A percentile compares a stretch with the other conserved stretches of the same genome.
phyloP scores from a whole-genome alignment of 2,888 invertebrate species.

The Habroteleia sp. region DNA sequence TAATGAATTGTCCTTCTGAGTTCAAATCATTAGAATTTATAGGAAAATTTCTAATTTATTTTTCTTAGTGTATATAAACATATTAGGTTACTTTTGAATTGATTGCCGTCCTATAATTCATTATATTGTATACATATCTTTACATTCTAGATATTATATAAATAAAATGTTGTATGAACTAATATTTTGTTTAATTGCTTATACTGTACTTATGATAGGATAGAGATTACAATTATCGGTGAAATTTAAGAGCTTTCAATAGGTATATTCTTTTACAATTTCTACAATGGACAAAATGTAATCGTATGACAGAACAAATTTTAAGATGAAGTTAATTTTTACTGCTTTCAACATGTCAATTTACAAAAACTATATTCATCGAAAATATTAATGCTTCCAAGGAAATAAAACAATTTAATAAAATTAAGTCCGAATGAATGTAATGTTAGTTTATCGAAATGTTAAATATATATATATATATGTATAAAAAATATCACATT shows the following conservation, averaged over 20 bases:
- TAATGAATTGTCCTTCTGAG: too few species aligned
- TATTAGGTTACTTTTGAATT: too few species aligned
- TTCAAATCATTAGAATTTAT: too few species aligned
- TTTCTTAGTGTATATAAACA: too few species aligned
- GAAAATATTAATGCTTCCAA: slow-evolving; percentile 42
- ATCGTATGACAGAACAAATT: slow-evolving; percentile 10
- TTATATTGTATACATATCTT: too few species aligned
- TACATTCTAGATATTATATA: too few species aligned
- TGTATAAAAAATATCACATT: slow-evolving; percentile 1
- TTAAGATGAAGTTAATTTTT: slow-evolving; percentile 25
- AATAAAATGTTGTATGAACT: slow-evolving; percentile 20
- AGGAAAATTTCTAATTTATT: too few species aligned
- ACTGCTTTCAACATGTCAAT: slow-evolving; percentile 46
- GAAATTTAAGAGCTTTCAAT: slow-evolving; percentile 34
- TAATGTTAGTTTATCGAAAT: slow-evolving; percentile 48
- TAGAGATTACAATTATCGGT: slow-evolving; percentile 34
- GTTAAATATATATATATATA: background rate
- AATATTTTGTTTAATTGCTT: slow-evolving; percentile 45
- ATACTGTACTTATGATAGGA: slow-evolving; percentile 26
- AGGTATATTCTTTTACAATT: slow-evolving; percentile 50
- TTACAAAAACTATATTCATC: slow-evolving; percentile 38
- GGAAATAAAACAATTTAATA: slow-evolving; percentile 39
- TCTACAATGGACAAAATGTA: slow-evolving; percentile 32
- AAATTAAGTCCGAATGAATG: slow-evolving; percentile 28
- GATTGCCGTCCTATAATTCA: too few species aligned